Base-by-base conservation (phyloP, 2,888 invertebrate genomes). In the Heliconius sara region DNA sequence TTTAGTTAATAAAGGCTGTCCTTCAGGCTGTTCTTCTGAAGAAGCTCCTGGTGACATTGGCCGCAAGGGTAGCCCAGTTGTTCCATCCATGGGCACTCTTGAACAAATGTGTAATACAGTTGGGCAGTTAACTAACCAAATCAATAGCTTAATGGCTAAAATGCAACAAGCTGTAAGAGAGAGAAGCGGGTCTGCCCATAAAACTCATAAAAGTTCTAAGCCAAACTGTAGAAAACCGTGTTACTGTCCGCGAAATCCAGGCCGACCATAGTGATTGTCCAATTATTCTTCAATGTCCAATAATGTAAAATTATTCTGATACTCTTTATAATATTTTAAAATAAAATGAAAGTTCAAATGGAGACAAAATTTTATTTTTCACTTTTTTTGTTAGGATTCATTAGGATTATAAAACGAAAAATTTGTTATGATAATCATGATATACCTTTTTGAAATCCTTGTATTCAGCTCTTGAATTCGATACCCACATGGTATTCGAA, bases 211-310 rank as follows among this genome's bases (percentile, higher is more conserved):
- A 78, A 86, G 85, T 3, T 83, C 85, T 1, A 87, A 84, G 71
- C 57, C 85, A 0, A 30, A 76, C 10, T 89, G 89, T 78, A 87
- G 89, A 0, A 91, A 89, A 39, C 89, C 91, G 0, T 91, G 91
- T 84, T 86, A 81, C 76, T 91, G 92, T 80, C 89, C 91, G n/a
- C 86, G 86, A 25, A 91, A 91, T 65, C 88, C 89, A 13, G 78
- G 80, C 12, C 82, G 76, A 52, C 74, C 79, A 47, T 76, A 76
- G 25, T 74, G 67, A 72, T 27, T 39, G 39, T 79, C n/a, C 27
- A 9, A 22, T n/a, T 39, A 70, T 19, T 25, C 25, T 47, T 70
- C 25, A 43, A 70, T 70, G 9, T 25, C 27, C 7, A 25, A 47
- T 47, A 70, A 70, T 70, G 70, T 47, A 47, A 2, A 25, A 70